Conservation (phyloP, 2,888 invertebrate genomes). For the Escarpia spicata region DNA sequence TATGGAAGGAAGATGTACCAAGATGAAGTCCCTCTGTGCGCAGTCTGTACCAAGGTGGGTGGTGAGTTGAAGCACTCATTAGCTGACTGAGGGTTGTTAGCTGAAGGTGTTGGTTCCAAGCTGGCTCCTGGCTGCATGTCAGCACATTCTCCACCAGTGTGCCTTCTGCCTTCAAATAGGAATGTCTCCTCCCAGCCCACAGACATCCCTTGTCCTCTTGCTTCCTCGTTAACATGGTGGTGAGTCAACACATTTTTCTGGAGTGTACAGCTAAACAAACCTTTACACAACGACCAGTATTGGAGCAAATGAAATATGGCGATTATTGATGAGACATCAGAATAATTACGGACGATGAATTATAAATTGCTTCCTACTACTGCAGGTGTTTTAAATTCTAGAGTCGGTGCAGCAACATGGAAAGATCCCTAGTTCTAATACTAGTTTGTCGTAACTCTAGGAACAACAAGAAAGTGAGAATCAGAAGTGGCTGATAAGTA, state of each 20-base stretch:
- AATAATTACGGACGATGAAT: too few relatives aligned
- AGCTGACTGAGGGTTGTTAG: neutral
- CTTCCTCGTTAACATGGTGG: neutral
- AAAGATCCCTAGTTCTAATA: too few relatives aligned
- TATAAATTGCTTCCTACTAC: too few relatives aligned
- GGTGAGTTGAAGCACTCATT: neutral
- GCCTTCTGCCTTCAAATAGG: neutral
- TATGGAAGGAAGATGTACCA: neutral
- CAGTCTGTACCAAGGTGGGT: neutral
- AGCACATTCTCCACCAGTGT: neutral
- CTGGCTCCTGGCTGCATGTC: neutral
- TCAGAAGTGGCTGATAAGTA: too few relatives aligned
- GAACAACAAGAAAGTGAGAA: too few relatives aligned
- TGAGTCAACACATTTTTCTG: neutral
- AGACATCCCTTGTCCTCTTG: neutral
- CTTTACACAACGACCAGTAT: too few relatives aligned
- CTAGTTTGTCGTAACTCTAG: too few relatives aligned
- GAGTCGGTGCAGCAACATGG: too few relatives aligned
- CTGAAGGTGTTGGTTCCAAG: neutral
- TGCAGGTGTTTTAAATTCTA: too few relatives aligned
- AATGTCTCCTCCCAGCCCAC: neutral
- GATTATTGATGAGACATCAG: too few relatives aligned
- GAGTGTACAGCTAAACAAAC: too few relatives aligned
- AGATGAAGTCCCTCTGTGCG: neutral
- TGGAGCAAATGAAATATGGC: too few relatives aligned